These are phyloP conservation scores for Elegia similella DNA, from an alignment of 2,888 invertebrate genomes.

Conservation along the genomic window DNA sequence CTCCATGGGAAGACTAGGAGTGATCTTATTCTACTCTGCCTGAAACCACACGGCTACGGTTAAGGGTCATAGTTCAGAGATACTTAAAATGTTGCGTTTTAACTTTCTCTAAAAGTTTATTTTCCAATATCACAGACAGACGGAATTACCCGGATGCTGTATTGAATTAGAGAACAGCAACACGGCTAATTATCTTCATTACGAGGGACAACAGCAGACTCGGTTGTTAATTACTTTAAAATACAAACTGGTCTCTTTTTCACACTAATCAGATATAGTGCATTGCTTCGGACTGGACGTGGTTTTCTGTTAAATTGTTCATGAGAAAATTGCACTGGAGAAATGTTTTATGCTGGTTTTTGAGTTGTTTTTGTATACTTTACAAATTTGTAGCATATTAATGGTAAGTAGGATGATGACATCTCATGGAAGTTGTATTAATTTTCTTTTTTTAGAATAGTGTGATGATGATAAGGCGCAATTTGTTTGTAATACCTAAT, in stretches of 20 bases:
- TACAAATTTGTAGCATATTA: too few relatives aligned
- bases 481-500: too few relatives aligned
- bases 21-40: too few relatives aligned
- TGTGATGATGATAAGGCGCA: too few relatives aligned
- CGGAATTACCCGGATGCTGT: constrained; percentile 8
- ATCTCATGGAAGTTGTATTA: too few relatives aligned
- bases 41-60: too few relatives aligned
- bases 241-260: constrained; percentile 17
- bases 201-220: constrained; percentile 8
- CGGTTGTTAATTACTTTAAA: constrained; percentile 17
- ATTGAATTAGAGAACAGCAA: constrained; percentile 17
- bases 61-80: too few relatives aligned
- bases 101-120: not conserved
- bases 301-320: constrained; percentile 14
- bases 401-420: too few relatives aligned
- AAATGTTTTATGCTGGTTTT: not conserved
- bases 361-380: too few relatives aligned
- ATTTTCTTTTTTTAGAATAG: too few relatives aligned
- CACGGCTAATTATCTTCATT: constrained; percentile 18
- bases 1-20: too few relatives aligned
- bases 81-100: too few relatives aligned
- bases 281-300: constrained; percentile 7
- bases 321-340: not conserved
- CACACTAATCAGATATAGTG: constrained; percentile 16
- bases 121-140: constrained; percentile 8